Conservation (phyloP, 2,888 invertebrate genomes). For the Osedax fenrisi region DNA sequence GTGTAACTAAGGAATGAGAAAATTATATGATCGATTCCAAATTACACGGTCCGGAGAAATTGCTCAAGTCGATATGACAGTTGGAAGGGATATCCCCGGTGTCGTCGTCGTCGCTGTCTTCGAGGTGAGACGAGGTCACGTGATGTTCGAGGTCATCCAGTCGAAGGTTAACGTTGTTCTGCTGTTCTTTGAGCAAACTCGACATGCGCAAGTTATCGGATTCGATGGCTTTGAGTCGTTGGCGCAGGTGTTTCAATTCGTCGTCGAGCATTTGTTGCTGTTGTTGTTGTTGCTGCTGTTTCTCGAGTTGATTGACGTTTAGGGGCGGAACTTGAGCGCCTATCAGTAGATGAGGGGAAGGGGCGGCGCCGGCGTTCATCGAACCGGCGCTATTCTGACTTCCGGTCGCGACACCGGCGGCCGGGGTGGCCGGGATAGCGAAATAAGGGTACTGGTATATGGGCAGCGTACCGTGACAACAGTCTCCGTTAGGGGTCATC, state of each 20-base stretch:
- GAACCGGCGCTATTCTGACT: too few species aligned
- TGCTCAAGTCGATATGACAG: neutral
- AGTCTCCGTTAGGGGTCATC: neutral
- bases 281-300: neutral
- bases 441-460: neutral
- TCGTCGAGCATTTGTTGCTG: neutral
- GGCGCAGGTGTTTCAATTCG: neutral
- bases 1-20: neutral
- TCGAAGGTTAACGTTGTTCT: neutral
- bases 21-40: neutral
- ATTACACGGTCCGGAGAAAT: neutral
- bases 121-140: neutral
- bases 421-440: neutral
- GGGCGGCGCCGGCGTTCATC: neutral
- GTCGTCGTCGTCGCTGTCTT: neutral
- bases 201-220: neutral
- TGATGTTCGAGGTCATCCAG: neutral
- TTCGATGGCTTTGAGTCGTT: neutral
- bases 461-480: neutral
- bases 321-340: neutral
- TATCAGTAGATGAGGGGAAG: neutral
- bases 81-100: neutral
- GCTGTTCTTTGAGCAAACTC: neutral
- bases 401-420: neutral
- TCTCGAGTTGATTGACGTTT: neutral